Conservation (phyloP, 2,113 vertebrate genomes). For the Zosterops japonicus region DNA sequence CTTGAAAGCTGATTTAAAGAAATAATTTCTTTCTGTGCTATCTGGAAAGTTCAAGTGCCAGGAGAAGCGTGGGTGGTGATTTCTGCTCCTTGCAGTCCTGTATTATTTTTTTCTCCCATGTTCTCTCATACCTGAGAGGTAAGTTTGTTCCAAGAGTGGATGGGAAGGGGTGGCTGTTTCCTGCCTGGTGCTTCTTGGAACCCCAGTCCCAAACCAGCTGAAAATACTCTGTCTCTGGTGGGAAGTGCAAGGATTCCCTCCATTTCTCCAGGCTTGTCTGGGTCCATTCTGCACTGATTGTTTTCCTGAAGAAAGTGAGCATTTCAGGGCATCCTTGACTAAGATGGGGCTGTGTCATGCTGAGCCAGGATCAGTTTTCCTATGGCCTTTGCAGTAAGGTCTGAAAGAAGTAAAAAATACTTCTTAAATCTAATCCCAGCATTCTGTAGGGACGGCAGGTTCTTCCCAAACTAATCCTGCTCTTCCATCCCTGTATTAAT, state of each 20-base stretch:
- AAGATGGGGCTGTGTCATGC: not conserved
- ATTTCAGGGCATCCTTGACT: not conserved
- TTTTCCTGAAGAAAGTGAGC: not conserved
- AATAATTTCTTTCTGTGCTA: not conserved
- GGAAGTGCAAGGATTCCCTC: not conserved
- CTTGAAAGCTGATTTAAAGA: not conserved
- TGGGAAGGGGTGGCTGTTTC: not conserved
- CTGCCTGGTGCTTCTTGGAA: not conserved
- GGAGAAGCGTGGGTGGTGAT: not conserved
- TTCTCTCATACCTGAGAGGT: not conserved
- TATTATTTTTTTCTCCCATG: not conserved
- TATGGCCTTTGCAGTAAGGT: not conserved
- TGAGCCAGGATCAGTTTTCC: not conserved
- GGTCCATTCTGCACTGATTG: fast-evolving
- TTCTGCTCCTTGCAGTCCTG: not conserved
- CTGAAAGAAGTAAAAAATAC: not conserved
- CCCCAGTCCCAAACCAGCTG: not conserved
- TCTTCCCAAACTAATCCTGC: not conserved
- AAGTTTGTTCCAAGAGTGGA: not conserved
- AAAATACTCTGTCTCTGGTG: not conserved
- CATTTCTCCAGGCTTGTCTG: not conserved
- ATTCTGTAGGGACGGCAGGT: not conserved
- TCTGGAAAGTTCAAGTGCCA: not conserved
- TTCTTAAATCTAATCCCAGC: not conserved
- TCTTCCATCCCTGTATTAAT: not conserved